Conservation (phyloP, 2,888 invertebrate species). For the Luperina nickerlii region DNA sequence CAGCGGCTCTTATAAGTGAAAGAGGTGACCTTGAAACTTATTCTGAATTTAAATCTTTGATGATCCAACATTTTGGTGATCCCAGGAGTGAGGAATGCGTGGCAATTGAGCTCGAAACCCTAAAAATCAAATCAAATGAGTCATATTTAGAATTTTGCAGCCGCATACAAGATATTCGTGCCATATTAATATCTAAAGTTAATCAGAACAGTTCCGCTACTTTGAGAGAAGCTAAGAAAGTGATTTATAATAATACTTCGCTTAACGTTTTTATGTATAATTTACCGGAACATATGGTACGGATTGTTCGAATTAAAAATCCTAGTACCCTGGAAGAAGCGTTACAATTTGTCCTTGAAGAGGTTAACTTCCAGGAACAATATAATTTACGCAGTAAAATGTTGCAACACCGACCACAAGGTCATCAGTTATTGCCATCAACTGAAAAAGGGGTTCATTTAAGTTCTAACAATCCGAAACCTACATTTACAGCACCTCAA, state of each 20-base stretch:
- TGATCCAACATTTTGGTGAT: conserved; percentile 6
- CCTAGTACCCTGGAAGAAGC: background rate
- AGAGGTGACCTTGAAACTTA: background rate
- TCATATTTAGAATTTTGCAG: conserved; percentile 1
- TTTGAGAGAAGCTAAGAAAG: background rate
- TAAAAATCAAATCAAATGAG: background rate
- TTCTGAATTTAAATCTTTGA: background rate
- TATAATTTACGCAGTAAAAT: background rate
- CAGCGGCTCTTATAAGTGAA: background rate
- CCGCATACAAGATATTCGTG: background rate
- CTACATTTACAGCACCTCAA: background rate
- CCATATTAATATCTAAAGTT: background rate
- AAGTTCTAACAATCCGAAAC: background rate
- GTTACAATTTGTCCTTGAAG: background rate
- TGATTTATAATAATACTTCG: background rate
- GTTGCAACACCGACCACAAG: background rate
- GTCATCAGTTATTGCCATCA: background rate
- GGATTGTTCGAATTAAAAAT: conserved; percentile 3
- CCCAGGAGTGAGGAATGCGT: conserved; percentile 2
- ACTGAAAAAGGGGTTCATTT: background rate
- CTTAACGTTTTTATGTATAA: background rate
- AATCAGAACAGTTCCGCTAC: background rate
- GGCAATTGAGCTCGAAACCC: background rate
- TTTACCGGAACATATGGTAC: conserved; percentile 1
- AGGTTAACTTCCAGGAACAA: conserved; percentile 6